phyloP scores from a whole-genome alignment of 2,797 vertebrate genomes.

The Tragelaphus oryx region DNA sequence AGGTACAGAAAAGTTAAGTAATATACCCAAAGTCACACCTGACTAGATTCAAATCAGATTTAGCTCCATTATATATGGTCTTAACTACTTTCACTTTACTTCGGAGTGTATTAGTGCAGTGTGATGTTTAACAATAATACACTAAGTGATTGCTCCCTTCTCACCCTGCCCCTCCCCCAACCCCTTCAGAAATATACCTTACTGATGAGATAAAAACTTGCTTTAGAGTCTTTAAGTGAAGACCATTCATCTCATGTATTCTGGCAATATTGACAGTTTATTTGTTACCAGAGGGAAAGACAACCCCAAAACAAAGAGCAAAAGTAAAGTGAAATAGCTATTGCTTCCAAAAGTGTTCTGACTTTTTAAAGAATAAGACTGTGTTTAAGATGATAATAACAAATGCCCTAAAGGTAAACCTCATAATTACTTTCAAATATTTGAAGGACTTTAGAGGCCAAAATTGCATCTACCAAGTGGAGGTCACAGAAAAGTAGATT shows the following conservation, averaged over 20 bases:
- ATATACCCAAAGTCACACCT: not conserved
- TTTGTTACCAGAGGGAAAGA: not conserved
- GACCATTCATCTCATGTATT: not conserved
- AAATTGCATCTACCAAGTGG: not conserved
- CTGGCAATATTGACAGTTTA: not conserved
- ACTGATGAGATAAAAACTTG: not conserved
- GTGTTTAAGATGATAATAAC: not conserved
- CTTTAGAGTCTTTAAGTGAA: not conserved
- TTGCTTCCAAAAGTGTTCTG: not conserved
- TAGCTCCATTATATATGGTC: not conserved
- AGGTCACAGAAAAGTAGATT: conserved; percentile 12
- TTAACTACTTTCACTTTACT: conserved; percentile 11
- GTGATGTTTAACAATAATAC: not conserved
- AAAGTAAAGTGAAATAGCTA: not conserved
- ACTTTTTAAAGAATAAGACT: not conserved
- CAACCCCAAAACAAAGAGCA: not conserved
- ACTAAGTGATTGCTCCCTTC: not conserved
- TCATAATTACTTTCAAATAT: not conserved
- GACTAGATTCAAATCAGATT: not conserved
- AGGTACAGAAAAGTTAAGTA: not conserved
- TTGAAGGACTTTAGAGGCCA: not conserved
- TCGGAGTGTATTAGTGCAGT: not conserved
- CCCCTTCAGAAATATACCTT: not conserved
- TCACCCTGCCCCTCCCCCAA: not conserved
- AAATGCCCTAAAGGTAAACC: not conserved